phyloP scores from a whole-genome alignment of 2,113 vertebrate species.

The Lophura nycthemera region DNA sequence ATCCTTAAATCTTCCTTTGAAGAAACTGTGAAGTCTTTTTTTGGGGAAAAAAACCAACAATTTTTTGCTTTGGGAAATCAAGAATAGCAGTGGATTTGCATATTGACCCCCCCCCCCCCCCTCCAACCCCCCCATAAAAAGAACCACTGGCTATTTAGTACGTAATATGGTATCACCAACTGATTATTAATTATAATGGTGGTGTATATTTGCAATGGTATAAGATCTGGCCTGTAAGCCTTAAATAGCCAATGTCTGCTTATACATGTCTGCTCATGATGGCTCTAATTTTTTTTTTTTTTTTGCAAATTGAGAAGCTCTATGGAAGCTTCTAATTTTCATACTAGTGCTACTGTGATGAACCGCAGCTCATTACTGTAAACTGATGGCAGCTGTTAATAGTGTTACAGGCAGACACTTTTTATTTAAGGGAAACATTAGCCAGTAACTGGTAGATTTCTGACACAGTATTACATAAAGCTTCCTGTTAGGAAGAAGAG shows the following conservation, averaged over 20 bases:
- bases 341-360: constrained; percentile 34
- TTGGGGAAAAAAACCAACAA: neutral
- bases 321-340: constrained; percentile 68
- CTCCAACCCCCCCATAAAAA: neutral
- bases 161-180: neutral
- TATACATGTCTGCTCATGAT: neutral
- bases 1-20: neutral
- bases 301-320: constrained; percentile 33
- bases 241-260: neutral
- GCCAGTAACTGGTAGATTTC: constrained; percentile 70
- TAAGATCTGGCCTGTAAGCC: neutral
- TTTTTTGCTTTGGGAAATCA: neutral
- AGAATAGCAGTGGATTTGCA: neutral
- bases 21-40: neutral
- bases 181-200: neutral
- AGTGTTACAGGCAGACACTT: constrained; percentile 72
- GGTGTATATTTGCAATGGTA: neutral
- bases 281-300: constrained; percentile 8
- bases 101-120: neutral
- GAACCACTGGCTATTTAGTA: neutral
- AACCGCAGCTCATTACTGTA: constrained; percentile 72
- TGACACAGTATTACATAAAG: constrained; percentile 73
- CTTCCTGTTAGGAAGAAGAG: constrained; percentile 73
- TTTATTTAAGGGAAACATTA: constrained; percentile 77
- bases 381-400: constrained; percentile 76